phyloP scores from a whole-genome alignment of 2,888 invertebrate species.

The Salpingus planirostris region DNA sequence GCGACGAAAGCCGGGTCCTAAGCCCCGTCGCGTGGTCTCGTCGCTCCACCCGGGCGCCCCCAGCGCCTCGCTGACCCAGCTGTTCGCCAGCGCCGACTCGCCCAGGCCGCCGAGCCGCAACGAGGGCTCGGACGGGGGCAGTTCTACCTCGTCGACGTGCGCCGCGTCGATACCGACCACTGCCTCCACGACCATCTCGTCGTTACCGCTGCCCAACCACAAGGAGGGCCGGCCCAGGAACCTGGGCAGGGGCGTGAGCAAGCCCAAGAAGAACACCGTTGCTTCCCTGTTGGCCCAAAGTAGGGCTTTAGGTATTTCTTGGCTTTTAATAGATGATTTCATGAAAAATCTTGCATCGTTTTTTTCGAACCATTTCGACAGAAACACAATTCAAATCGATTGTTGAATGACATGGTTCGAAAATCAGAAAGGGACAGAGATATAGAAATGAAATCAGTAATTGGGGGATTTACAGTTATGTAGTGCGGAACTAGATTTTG shows the following conservation, averaged over 20 bases:
- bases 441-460: no score
- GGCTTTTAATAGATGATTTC: conserved; percentile 2
- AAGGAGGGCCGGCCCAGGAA: conserved; percentile 77
- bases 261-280: conserved; percentile 88
- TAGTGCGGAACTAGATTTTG: no score
- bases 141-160: conserved; percentile 31
- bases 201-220: conserved; percentile 27
- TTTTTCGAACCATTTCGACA: no score
- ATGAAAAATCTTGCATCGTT: background rate
- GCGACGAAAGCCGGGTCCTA: conserved; percentile 66
- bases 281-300: conserved; percentile 82
- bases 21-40: conserved; percentile 51
- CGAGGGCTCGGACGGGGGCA: conserved; percentile 35
- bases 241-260: conserved; percentile 77
- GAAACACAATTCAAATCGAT: background rate
- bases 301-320: conserved; percentile 55
- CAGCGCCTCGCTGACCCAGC: conserved; percentile 47
- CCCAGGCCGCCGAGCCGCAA: conserved; percentile 48
- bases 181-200: conserved; percentile 18
- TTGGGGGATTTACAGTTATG: no score
- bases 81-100: conserved; percentile 51
- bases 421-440: no score
- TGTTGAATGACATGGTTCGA: no score
- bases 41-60: conserved; percentile 44
- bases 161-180: conserved; percentile 21